A percentile compares a stretch with the other conserved stretches of the same genome.
Evolutionary conservation across 2,888 invertebrate species (phyloP).

Genomic region (Chymomyza amoena): DNA sequence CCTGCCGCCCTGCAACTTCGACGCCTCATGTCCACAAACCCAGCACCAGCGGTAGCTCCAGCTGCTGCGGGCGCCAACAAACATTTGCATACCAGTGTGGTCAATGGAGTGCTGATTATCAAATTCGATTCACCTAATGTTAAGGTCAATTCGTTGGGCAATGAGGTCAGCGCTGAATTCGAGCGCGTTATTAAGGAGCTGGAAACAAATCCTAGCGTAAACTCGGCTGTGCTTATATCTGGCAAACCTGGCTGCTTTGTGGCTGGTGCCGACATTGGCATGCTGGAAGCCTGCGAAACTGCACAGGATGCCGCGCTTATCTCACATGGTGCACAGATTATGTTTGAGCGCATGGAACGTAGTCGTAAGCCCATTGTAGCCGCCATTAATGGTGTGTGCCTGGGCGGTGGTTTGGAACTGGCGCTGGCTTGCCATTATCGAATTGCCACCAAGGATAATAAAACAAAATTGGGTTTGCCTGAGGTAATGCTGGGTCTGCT

Average conservation of each 20-base stretch:
- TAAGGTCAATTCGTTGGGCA: constrained; percentile 95
- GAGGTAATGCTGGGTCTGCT: constrained; percentile 98
- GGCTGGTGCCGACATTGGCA: constrained; percentile 97
- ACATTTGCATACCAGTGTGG: constrained; percentile 87
- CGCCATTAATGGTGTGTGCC: constrained; percentile 96
- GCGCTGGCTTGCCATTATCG: constrained; percentile 97
- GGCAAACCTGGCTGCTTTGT: constrained; percentile 97
- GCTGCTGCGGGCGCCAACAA: constrained; percentile 80
- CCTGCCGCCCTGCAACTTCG: constrained; percentile 38
- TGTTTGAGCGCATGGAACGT: constrained; percentile 88
- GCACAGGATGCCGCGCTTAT: constrained; percentile 87
- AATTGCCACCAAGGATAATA: constrained; percentile 95
- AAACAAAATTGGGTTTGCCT: constrained; percentile 93
- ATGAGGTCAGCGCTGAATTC: constrained; percentile 90
- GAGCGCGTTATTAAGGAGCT: constrained; percentile 86
- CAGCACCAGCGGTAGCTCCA: constrained; percentile 36
- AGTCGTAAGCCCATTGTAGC: constrained; percentile 95
- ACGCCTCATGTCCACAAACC: constrained; percentile 63
- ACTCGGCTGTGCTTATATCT: constrained; percentile 95
- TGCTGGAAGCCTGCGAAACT: constrained; percentile 88
- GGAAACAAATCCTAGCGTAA: constrained; percentile 86
- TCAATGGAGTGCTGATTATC: constrained; percentile 92
- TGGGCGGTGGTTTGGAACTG: constrained; percentile 97
- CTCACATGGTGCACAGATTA: constrained; percentile 86
- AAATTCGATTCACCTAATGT: constrained; percentile 91